Base-by-base conservation (phyloP, 2,797 vertebrate species). In the Euthynnus affinis region DNA sequence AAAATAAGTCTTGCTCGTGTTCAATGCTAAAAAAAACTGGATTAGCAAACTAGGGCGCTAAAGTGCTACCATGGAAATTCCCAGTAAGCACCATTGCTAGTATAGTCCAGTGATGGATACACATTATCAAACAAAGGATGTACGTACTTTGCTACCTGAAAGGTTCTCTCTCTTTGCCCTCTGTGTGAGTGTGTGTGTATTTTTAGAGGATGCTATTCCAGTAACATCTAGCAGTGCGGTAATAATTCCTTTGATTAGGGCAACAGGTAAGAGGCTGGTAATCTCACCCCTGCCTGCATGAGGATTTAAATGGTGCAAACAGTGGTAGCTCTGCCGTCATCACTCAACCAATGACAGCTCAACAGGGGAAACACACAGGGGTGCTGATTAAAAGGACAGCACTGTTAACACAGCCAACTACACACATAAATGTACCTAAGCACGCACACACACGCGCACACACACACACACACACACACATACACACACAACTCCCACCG, bases 211-310 rank as follows among this genome's bases (percentile, higher is more conserved):
- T 51, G 77, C 85, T 89, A 93, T 93, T 91, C 68, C 67, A 78
- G 93, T 79, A 84, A 79, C 90, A 88, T 88, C 84, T 85, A 91
- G 87, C 64, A 1, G 82, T 56, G 88, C 42, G 4, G 71, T 75
- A 87, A 89, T 91, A 88, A 92, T 87, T 90, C 87, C 86, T 88
- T 86, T 94, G 92, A 94, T 92, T 93, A 91, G 81, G 87, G 82
- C 88, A 91, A 85, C 87, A 90, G 89, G 87, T 94, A 90, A 92
- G 89, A 92, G 85, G 88, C 75, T 76, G 72, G 75, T 90, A 93
- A 94, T 95, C 89, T 88, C 82, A 69, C 79, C 79, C 78, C 80
- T 37, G 81, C 78, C 84, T 84, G 75, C 71, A 34, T n/a, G n/a
- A 71, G 80, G 84, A 89, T 91, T 89, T 82, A 88, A 76, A 86